phyloP scores from a whole-genome alignment of 2,888 invertebrate genomes.

The Aspidapion aeneum region DNA sequence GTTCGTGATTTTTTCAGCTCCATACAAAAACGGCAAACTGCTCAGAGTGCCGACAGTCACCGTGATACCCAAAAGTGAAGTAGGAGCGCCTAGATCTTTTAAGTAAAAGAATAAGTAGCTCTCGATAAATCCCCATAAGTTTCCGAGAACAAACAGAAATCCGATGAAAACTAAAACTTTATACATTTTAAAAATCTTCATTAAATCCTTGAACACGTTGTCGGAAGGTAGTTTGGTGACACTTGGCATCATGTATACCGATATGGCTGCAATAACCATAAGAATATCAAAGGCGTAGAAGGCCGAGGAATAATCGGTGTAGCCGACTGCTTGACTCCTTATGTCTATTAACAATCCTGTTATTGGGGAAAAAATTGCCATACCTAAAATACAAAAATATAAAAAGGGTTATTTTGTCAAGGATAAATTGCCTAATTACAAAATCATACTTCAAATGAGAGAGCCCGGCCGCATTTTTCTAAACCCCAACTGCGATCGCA shows the following conservation, averaged over 20 bases:
- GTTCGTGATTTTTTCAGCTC: slow-evolving; percentile 78
- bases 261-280: slow-evolving; percentile 66
- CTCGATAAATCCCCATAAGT: slow-evolving; percentile 87
- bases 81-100: slow-evolving; percentile 79
- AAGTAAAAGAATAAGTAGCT: slow-evolving; percentile 84
- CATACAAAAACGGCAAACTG: slow-evolving; percentile 80
- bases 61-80: slow-evolving; percentile 77
- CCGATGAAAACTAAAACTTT: slow-evolving; percentile 77
- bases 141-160: slow-evolving; percentile 78
- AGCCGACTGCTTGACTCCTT: slow-evolving; percentile 62
- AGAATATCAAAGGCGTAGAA: slow-evolving; percentile 78
- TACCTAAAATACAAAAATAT: too few relatives aligned
- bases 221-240: slow-evolving; percentile 75
- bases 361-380: slow-evolving; percentile 79
- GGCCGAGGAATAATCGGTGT: slow-evolving; percentile 85
- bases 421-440: too few relatives aligned
- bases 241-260: slow-evolving; percentile 74
- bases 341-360: slow-evolving; percentile 76
- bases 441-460: too few relatives aligned
- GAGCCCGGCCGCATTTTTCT: too few relatives aligned
- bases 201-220: slow-evolving; percentile 71
- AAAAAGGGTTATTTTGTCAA: too few relatives aligned
- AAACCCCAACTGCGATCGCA: too few relatives aligned
- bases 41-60: slow-evolving; percentile 81
- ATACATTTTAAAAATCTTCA: slow-evolving; percentile 72